These are phyloP conservation scores for Halictus quadricinctus DNA, from an alignment of 2,888 invertebrate genomes.

Conservation along the genomic window DNA sequence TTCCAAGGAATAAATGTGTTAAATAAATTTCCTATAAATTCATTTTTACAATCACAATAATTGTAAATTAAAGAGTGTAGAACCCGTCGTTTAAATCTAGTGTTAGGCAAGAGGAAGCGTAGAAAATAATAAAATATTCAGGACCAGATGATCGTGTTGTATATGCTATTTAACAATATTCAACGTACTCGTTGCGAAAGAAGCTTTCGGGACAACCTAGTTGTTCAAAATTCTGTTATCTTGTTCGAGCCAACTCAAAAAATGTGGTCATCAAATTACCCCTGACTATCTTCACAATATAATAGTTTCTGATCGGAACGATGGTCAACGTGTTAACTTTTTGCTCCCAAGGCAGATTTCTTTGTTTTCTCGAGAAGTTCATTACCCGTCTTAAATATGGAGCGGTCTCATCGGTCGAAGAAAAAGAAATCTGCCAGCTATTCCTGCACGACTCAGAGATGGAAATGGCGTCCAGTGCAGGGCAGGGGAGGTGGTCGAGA, in stretches of 20 bases:
- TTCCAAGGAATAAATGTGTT: no score
- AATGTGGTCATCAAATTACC: neutral
- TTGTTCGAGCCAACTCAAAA: neutral
- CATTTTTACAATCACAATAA: no score
- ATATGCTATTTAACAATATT: no score
- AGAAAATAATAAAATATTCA: no score
- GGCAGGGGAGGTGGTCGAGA: conserved; percentile 34
- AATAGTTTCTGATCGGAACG: neutral
- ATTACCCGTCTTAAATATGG: conserved; percentile 26
- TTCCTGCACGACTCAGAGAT: conserved; percentile 53
- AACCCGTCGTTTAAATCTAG: no score
- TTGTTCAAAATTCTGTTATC: neutral
- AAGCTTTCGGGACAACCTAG: neutral
- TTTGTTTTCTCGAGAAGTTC: conserved; percentile 24
- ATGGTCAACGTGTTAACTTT: neutral
- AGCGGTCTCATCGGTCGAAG: conserved; percentile 38
- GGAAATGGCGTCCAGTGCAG: conserved; percentile 42
- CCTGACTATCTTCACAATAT: neutral
- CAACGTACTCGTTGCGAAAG: no score
- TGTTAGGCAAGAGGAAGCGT: no score
- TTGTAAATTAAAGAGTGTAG: no score
- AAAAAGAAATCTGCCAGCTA: conserved; percentile 49
- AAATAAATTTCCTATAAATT: no score
- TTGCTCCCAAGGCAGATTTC: neutral
- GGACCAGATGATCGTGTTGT: no score